Evolutionary conservation across 2,888 invertebrate species (phyloP).

Genomic region (Diarsia rubi): DNA sequence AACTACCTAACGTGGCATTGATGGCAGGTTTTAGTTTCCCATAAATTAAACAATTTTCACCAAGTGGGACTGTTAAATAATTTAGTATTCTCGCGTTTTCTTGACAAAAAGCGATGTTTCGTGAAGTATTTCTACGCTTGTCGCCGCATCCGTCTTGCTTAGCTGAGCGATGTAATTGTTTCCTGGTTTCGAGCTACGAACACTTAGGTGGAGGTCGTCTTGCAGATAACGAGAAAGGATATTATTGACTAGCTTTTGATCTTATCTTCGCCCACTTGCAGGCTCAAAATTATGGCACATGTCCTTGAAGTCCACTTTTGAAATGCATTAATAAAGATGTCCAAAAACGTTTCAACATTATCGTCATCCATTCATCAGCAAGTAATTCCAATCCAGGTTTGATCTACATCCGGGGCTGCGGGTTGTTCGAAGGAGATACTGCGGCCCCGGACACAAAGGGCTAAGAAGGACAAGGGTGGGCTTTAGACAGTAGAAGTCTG

Average conservation of each 20-base stretch:
- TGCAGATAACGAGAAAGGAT: background rate
- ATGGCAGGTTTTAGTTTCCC: background rate
- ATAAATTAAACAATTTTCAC: background rate
- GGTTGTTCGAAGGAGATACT: no score
- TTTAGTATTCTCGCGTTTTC: background rate
- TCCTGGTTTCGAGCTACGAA: conserved; percentile 34
- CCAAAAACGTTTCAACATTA: no score
- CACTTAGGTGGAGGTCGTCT: conserved; percentile 15
- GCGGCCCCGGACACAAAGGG: no score
- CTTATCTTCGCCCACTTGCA: background rate
- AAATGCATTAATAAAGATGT: no score
- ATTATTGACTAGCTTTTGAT: background rate
- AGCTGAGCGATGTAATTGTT: conserved; percentile 31
- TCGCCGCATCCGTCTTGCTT: conserved; percentile 35
- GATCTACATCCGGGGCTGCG: no score
- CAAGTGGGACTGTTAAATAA: background rate
- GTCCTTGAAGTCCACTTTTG: background rate
- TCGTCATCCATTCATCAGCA: no score
- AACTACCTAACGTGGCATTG: background rate
- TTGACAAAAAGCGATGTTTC: background rate
- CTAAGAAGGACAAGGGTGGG: no score
- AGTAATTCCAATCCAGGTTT: no score
- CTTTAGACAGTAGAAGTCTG: no score
- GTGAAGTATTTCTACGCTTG: conserved; percentile 11
- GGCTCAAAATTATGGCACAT: background rate